A percentile compares a stretch with the other conserved stretches of the same genome.
Conservation (phyloP, 1,140 invertebrate genomes). For the Formica exsecta region DNA sequence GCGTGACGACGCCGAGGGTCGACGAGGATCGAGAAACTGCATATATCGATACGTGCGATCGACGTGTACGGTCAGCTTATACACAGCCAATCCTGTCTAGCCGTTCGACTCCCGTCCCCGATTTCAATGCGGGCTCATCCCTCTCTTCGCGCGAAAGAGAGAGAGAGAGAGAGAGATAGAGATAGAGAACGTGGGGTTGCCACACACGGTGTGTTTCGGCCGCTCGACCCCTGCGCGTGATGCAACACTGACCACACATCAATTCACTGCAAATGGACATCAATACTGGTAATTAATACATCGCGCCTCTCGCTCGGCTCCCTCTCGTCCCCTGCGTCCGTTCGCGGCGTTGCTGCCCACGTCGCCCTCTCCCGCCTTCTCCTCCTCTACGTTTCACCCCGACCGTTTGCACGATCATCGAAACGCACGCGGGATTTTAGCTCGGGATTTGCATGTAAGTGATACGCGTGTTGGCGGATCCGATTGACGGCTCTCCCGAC, state of each 20-base stretch:
- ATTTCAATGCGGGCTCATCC: constrained; percentile 81
- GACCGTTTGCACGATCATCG: constrained; percentile 78
- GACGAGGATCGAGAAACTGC: constrained; percentile 42
- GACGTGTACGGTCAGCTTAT: constrained; percentile 65
- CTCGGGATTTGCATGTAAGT: constrained; percentile 85
- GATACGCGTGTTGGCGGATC: constrained; percentile 83
- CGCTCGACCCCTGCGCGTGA: constrained; percentile 85
- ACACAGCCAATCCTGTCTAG: constrained; percentile 57
- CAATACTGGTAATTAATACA: constrained; percentile 88
- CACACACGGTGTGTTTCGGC: constrained; percentile 78
- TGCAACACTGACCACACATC: constrained; percentile 87
- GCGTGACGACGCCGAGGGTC: constrained; percentile 16
- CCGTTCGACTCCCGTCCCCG: constrained; percentile 64
- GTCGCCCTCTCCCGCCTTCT: constrained; percentile 56
- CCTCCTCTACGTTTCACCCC: constrained; percentile 59
- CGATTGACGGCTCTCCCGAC: constrained; percentile 83
- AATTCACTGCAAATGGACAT: constrained; percentile 87
- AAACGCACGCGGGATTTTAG: constrained; percentile 82
- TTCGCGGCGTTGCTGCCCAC: constrained; percentile 33
- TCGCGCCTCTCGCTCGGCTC: constrained; percentile 82
- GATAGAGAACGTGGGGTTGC: constrained; percentile 48
- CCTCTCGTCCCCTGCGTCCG: constrained; percentile 14
- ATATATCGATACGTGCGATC: constrained; percentile 76
- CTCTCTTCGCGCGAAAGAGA: constrained; percentile 59
- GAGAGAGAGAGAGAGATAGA: constrained; percentile 22